Evolutionary conservation across 2,797 vertebrate genomes (phyloP), one percentile per base, ranked within the genome.

Genomic region (Aldrovandia affinis): DNA sequence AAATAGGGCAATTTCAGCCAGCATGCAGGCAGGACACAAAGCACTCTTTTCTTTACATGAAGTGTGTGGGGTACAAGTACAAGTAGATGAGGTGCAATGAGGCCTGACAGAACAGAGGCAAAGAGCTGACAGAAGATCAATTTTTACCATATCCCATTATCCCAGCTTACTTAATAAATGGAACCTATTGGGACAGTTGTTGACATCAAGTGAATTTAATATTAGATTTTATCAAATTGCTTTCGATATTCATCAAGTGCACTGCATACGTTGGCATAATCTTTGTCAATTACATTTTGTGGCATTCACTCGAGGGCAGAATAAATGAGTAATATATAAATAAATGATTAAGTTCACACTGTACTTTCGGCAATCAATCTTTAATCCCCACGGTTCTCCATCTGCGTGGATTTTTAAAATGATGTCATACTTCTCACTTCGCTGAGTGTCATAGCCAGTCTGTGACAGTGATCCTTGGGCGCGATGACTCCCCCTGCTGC

Each of bases 401-500:
- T 75, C 20, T 75, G 18, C 8, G 2, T 20, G 20, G 22, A 22
- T 4, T 20, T 75, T 75, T 25, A 20, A 44, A 44, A 77, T 47
- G 8, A 77, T 44, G 25, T 2, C 42, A n/a, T n/a, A 77, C 39
- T 47, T 44, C 42, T 44, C 36, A 2, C 73, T 47, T 25, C 14
- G 22, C 42, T 77, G 39, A 47, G 15, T 47, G 25, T 77, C 22
- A 47, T 28, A 77, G 42, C 20, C 42, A 47, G 25, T 75, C 70
- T 75, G 70, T 42, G 18, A 25, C 20, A 77, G 39, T 9, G 42
- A 44, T 77, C 73, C 47, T 9, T 6, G 22, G 42, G 42, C 42
- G 1, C 39, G 47, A 44, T 47, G 73, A 77, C 36, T 42, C 73
- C 78, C 78, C 78, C 78, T 80, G 52, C 28, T 80, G 78, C 52